Evolutionary conservation across 2,888 invertebrate species (phyloP), one percentile per base, ranked within the genome.

Genomic region (Gasteruption jaculator): DNA sequence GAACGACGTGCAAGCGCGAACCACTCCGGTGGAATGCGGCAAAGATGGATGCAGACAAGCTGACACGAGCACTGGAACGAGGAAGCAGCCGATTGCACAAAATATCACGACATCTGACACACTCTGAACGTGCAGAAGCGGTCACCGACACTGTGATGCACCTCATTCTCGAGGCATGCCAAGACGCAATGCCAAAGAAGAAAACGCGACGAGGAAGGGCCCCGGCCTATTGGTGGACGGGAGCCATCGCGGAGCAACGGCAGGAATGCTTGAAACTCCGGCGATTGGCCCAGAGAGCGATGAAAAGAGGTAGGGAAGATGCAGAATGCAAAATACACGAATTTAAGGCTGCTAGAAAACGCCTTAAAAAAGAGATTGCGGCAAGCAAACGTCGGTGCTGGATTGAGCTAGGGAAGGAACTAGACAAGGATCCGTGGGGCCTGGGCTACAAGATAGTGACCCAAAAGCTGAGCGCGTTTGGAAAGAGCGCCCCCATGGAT

Each of bases 141-240:
- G 19, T 22, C 4, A 30, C 35, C 2, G 12, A 16, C 1, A 3
- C 3, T n/a, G 38, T 40, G 4, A 40, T 47, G 41, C 10, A 5
- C 1, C 14, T 40, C 3, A 40, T 50, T 4, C 12, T 2, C 3
- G 2, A 14, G 4, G 46, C 48, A 3, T 50, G 45, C 12, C 33
- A 48, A 7, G 35, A 35, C 0, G 30, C 46, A 1, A 56, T 55
- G 50, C 45, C 50, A 0, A 24, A 36, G n/a, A 45, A n/a, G 7
- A 15, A 5, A 5, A 20, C 14, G 2, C 5, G 45, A 10, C 25
- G 14, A 5, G n/a, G 33, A 18, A 43, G 35, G 31, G 41, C 31
- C 14, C 41, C 49, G 15, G 50, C 43, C 3, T 50, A 53, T 40
- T 54, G 53, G 54, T 54, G 56, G 57, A 52, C 45, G 25, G 34